A percentile compares a stretch with the other conserved stretches of the same genome.
phyloP scores from a whole-genome alignment of 2,888 invertebrate species.

The Pardosa pseudoannulata region DNA sequence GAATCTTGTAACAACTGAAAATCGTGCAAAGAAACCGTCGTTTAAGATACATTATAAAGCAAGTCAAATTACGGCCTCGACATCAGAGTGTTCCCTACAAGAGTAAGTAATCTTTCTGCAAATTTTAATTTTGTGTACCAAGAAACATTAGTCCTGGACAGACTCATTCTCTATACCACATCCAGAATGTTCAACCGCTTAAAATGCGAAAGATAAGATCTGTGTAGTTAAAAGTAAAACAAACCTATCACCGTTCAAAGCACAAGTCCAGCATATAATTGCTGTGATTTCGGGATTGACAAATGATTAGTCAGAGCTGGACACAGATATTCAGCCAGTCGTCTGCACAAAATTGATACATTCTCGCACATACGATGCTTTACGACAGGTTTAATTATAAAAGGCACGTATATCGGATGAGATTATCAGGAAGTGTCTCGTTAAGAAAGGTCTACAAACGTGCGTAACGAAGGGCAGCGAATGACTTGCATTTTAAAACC shows the following conservation, averaged over 20 bases:
- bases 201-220: constrained; percentile 11
- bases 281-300: constrained; percentile 13
- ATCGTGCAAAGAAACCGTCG: too few species aligned
- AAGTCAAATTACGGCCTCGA: too few species aligned
- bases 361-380: not conserved
- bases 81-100: too few species aligned
- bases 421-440: not conserved
- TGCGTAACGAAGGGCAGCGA: not conserved
- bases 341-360: not conserved
- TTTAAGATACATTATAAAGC: too few species aligned
- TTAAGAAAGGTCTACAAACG: not conserved
- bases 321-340: not conserved
- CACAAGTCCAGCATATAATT: not conserved
- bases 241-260: not conserved
- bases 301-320: not conserved
- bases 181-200: too few species aligned
- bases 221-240: not conserved
- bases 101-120: too few species aligned
- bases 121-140: too few species aligned
- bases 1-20: too few species aligned
- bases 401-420: not conserved
- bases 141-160: too few species aligned
- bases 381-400: not conserved
- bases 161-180: too few species aligned
- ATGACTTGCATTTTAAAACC: not conserved